phyloP scores from a whole-genome alignment of 2,113 vertebrate species.

The Labeo rohita region DNA sequence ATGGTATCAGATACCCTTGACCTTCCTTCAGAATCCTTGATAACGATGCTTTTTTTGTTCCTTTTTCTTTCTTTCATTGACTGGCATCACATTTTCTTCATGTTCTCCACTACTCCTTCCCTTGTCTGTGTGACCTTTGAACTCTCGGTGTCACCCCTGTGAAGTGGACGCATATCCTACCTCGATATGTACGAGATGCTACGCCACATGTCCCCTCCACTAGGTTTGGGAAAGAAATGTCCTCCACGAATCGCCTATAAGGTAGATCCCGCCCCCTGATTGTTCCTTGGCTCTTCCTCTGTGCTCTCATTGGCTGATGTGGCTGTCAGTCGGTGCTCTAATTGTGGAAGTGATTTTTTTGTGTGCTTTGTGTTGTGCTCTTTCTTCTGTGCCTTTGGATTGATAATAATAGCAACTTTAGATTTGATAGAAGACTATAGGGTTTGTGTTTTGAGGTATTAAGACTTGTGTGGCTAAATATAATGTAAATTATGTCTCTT shows the following conservation, averaged over 20 bases:
- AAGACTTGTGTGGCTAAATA: no score
- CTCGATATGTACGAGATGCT: constrained; percentile 99
- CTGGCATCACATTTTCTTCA: constrained; percentile 45
- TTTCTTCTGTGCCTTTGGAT: constrained; percentile 6
- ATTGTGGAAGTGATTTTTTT: constrained; percentile 48
- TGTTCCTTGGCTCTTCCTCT: background rate
- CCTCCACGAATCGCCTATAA: constrained; percentile 96
- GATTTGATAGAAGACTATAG: background rate
- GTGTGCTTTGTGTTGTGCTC: constrained; percentile 52
- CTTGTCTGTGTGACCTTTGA: constrained; percentile 44
- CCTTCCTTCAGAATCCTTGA: constrained; percentile 62
- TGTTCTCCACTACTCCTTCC: constrained; percentile 51
- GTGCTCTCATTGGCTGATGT: constrained; percentile 48
- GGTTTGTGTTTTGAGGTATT: no score
- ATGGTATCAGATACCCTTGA: constrained; percentile 38
- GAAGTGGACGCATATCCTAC: constrained; percentile 96
- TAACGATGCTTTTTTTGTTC: constrained; percentile 71
- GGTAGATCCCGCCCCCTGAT: constrained; percentile 81
- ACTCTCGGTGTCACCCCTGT: constrained; percentile 57
- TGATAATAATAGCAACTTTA: no score
- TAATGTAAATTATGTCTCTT: no score
- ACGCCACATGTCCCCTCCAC: constrained; percentile 98
- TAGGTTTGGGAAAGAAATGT: constrained; percentile 99
- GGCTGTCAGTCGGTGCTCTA: constrained; percentile 46
- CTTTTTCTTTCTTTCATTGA: constrained; percentile 67